Conservation (phyloP, 2,797 vertebrate species). For the Eulemur coronatus region DNA sequence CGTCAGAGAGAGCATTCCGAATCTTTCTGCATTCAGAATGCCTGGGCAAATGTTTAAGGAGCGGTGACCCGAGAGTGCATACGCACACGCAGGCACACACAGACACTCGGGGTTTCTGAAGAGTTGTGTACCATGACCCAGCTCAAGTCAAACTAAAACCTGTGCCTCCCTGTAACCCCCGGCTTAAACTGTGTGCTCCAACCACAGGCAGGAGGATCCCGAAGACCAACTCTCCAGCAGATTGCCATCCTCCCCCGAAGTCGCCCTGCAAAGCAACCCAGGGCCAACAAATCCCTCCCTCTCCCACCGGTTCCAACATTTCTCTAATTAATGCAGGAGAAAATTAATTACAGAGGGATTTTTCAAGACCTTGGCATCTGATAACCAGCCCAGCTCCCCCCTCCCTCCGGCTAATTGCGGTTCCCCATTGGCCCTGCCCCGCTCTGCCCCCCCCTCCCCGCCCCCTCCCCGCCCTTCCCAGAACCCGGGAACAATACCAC, state of each 20-base stretch:
- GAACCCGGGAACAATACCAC: constrained; percentile 77
- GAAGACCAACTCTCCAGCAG: constrained; percentile 1
- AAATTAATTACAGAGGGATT: constrained; percentile 89
- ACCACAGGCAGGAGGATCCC: background rate
- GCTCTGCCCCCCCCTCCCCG: constrained; percentile 29
- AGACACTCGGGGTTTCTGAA: background rate
- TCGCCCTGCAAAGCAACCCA: constrained; percentile 64
- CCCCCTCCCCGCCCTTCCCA: constrained; percentile 72
- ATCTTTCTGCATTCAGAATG: background rate
- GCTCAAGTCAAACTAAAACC: background rate
- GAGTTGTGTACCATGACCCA: background rate
- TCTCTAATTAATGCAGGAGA: constrained; percentile 90
- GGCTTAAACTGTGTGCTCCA: background rate
- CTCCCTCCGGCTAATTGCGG: constrained; percentile 58
- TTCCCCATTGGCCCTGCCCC: constrained; percentile 71
- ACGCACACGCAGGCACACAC: no score
- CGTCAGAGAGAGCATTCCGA: background rate
- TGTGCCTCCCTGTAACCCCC: background rate
- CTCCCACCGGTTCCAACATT: constrained; percentile 66
- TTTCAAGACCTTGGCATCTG: constrained; percentile 82
- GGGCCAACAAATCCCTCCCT: constrained; percentile 52
- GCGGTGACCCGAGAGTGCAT: fast-evolving
- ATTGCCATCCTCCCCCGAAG: constrained; percentile 40
- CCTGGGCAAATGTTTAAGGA: background rate
- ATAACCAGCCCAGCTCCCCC: constrained; percentile 73